phyloP scores from a whole-genome alignment of 2,797 vertebrate species.

The Microhierax caerulescens region DNA sequence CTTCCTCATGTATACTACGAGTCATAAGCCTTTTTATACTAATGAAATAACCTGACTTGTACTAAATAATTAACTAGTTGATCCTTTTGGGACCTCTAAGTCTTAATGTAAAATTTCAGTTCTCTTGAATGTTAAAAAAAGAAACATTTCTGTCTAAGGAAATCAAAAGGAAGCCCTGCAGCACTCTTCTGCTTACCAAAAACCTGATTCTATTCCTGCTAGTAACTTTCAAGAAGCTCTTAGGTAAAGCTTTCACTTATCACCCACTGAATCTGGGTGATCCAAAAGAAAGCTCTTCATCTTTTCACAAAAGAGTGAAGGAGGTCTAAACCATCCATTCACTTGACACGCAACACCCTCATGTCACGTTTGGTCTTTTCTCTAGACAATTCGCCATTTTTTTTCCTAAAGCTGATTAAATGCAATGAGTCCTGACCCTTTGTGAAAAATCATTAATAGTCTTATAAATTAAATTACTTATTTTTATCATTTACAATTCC shows the following conservation, averaged over 20 bases:
- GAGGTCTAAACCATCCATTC: background rate
- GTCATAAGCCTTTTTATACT: background rate
- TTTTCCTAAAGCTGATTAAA: constrained; percentile 13
- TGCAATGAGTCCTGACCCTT: background rate
- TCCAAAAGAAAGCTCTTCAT: background rate
- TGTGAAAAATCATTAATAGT: background rate
- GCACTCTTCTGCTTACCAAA: background rate
- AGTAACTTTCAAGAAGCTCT: background rate
- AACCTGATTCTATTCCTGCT: background rate
- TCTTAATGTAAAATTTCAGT: background rate
- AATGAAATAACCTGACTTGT: background rate
- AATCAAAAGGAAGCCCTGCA: background rate
- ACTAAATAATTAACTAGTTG: background rate
- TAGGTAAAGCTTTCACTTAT: background rate
- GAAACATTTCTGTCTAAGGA: background rate
- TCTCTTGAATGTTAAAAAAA: background rate
- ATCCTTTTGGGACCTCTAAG: background rate
- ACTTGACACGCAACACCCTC: background rate
- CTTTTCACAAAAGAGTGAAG: constrained; percentile 18
- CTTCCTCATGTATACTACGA: background rate
- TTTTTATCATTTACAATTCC: background rate
- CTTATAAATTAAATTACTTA: background rate
- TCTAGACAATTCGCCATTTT: background rate
- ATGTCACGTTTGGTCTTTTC: background rate
- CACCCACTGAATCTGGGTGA: background rate